Evolutionary conservation across 1,140 invertebrate species (phyloP).

Genomic region (Octopus sinensis): DNA sequence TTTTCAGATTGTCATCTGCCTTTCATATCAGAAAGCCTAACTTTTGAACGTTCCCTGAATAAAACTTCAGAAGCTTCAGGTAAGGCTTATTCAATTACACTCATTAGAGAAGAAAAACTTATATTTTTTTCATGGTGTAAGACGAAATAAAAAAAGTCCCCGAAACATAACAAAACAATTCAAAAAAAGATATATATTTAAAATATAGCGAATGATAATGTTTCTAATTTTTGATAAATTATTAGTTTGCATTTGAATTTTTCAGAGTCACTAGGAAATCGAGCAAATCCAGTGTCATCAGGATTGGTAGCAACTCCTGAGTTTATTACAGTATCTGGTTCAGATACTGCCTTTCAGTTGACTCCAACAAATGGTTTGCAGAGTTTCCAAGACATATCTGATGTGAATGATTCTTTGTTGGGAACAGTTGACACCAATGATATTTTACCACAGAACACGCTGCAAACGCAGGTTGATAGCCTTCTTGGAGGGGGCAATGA

Average conservation of each 20-base stretch:
- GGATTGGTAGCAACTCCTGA: constrained; percentile 13
- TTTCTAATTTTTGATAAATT: constrained; percentile 9
- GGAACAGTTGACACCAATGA: background rate
- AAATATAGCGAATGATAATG: background rate
- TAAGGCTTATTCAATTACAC: background rate
- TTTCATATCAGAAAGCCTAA: constrained; percentile 6
- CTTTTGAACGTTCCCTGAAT: background rate
- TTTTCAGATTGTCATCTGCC: constrained; percentile 10
- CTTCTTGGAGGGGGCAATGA: background rate
- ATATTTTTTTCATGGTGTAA: too few species aligned
- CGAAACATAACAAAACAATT: background rate
- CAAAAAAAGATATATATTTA: too few species aligned
- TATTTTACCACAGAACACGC: constrained; percentile 9
- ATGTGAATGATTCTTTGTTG: constrained; percentile 11
- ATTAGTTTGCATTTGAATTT: constrained; percentile 13
- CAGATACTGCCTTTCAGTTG: constrained; percentile 12
- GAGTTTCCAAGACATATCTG: constrained; percentile 6
- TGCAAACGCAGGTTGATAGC: constrained; percentile 8
- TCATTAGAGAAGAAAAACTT: too few species aligned
- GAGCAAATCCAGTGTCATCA: constrained; percentile 12
- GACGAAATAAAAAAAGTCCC: background rate
- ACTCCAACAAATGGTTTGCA: constrained; percentile 5
- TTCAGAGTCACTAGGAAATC: constrained; percentile 14
- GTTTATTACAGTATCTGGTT: constrained; percentile 10
- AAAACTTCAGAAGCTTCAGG: constrained; percentile 10